phyloP scores from a whole-genome alignment of 1,140 invertebrate species.

The Drosophila parabipectinata region DNA sequence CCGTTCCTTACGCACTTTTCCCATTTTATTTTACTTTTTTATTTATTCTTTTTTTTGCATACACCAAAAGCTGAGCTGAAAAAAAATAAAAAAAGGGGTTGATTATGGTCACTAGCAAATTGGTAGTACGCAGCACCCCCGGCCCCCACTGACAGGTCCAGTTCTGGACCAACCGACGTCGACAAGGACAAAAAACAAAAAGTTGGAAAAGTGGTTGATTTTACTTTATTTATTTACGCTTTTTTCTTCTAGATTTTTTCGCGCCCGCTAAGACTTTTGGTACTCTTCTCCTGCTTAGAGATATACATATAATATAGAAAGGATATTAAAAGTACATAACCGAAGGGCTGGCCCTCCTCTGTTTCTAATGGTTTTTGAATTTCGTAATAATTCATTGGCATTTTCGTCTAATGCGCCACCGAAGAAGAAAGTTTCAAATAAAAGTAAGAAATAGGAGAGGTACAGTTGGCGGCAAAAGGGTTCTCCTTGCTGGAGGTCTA shows the following conservation, averaged over 20 bases:
- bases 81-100: conserved; percentile 66
- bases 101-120: conserved; percentile 81
- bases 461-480: conserved; percentile 67
- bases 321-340: not conserved
- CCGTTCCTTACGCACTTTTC: conserved; percentile 16
- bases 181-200: conserved; percentile 69
- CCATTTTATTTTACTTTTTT: conserved; percentile 53
- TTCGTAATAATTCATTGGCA: conserved; percentile 81
- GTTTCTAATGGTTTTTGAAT: conserved; percentile 81
- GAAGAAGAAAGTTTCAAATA: not conserved
- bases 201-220: conserved; percentile 76
- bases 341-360: conserved; percentile 26
- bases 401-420: conserved; percentile 67
- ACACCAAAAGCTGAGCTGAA: conserved; percentile 17
- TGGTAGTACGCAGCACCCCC: conserved; percentile 57
- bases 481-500: conserved; percentile 8
- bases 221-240: conserved; percentile 48
- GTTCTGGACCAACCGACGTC: conserved; percentile 48
- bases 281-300: conserved; percentile 27
- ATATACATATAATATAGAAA: conserved; percentile 56
- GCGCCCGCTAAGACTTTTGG: conserved; percentile 58
- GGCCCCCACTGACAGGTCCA: conserved; percentile 31
- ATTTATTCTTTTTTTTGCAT: conserved; percentile 55
- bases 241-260: conserved; percentile 57
- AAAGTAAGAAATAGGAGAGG: conserved; percentile 20